Evolutionary conservation across 2,113 vertebrate genomes (phyloP), one percentile per base, ranked within the genome.

Genomic region (Malurus melanocephalus): DNA sequence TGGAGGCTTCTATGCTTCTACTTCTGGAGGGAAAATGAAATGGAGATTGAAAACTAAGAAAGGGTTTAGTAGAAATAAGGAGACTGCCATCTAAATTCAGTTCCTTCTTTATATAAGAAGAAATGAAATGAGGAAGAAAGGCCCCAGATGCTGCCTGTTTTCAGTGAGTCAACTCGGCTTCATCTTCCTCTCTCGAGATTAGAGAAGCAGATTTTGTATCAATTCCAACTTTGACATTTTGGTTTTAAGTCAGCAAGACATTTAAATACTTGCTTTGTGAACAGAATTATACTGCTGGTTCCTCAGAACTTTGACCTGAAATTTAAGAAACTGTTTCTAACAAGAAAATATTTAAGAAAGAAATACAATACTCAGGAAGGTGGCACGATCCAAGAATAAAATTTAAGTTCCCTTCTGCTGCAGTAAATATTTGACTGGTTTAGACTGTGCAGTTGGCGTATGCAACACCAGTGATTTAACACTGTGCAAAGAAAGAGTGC

Each of bases 241-340:
- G 48, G 51, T 88, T 57, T 68, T 57, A 81, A 81, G 35, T 78
- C 57, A 88, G 73, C 16, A 56, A 85, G 79, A 61, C 53, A 89
- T 62, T 89, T 80, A 78, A 91, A 83, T 52, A 87, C 7, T 35
- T 59, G 40, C 62, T 87, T 88, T 92, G 57, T 56, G 64, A 93
- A 77, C 9, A 90, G 64, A 88, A 88, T 60, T 57, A 53, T 19
- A 40, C 30, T 72, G 30, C 48, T 52, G 4, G 18, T 35, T 93
- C 38, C 33, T 67, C 53, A 80, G 35, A 90, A 87, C 19, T 86
- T 42, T 59, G 51, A 81, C 38, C 33, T 69, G 62, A 87, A 86
- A 66, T 68, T 18, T 43, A 56, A 65, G 71, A 85, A 57, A 9
- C 7, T 42, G 26, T 75, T 86, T 40, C 49, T 72, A 65, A 64